These are phyloP conservation scores for Rhinolophus ferrumequinum DNA, from an alignment of 2,113 vertebrate species.

Conservation along the genomic window DNA sequence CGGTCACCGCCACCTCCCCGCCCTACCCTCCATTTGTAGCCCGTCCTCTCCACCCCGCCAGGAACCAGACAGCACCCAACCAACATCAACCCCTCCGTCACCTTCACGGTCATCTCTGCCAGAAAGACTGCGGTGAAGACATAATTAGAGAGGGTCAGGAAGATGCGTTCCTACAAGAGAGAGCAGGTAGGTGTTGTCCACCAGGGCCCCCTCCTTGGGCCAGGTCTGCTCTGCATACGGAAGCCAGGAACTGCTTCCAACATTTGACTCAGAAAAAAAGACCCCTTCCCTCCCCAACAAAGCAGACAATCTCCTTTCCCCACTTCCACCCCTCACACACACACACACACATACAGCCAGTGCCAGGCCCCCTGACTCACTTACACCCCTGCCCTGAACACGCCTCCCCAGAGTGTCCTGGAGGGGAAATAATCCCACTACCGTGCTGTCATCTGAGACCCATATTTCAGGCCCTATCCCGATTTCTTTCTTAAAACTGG, in stretches of 20 bases:
- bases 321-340: neutral
- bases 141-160: constrained; percentile 97
- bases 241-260: neutral
- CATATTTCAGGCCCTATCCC: neutral
- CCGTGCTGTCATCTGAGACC: neutral
- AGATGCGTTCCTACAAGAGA: constrained; percentile 93
- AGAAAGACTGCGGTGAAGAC: constrained; percentile 98
- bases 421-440: neutral
- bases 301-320: neutral
- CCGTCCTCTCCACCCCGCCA: neutral
- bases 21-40: neutral
- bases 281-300: neutral
- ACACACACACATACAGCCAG: neutral
- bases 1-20: neutral
- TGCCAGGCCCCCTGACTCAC: neutral
- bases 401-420: neutral
- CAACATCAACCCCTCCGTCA: constrained; percentile 71
- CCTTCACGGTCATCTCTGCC: constrained; percentile 98
- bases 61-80: neutral
- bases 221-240: neutral
- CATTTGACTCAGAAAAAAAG: neutral
- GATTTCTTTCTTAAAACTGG: constrained; percentile 58
- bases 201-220: neutral
- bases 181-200: constrained; percentile 27
- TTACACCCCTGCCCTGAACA: neutral